These are phyloP conservation scores for Hoplodrina blanda DNA, from an alignment of 2,888 invertebrate species.

Conservation along the genomic window DNA sequence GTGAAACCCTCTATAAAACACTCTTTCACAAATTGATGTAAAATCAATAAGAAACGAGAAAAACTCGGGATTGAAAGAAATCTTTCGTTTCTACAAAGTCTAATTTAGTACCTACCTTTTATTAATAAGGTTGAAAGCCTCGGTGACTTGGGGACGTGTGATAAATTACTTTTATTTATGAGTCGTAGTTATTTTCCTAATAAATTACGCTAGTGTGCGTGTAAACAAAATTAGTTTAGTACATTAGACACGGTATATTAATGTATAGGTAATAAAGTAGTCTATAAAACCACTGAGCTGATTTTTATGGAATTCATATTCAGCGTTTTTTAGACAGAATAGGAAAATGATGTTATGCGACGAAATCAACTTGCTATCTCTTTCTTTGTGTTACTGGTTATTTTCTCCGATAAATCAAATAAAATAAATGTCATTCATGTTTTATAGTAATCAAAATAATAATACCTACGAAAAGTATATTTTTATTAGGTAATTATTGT, in stretches of 20 bases:
- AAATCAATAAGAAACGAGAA: constrained; percentile 36
- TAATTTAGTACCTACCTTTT: constrained; percentile 21
- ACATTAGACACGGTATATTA: constrained; percentile 8
- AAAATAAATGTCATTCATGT: neutral
- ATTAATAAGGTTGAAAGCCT: constrained; percentile 14
- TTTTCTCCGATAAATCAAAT: no score
- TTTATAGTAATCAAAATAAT: constrained; percentile 8
- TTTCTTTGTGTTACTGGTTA: no score
- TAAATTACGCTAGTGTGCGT: constrained; percentile 18
- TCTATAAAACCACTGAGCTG: constrained; percentile 23
- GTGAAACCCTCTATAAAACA: constrained; percentile 24
- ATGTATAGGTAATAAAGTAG: constrained; percentile 22
- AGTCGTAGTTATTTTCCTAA: constrained; percentile 22
- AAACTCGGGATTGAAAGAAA: constrained; percentile 19
- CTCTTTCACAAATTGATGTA: constrained; percentile 28
- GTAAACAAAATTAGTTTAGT: constrained; percentile 33
- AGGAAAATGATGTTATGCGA: constrained; percentile 20
- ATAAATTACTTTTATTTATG: constrained; percentile 45
- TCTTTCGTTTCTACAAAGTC: neutral
- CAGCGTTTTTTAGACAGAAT: constrained; percentile 33
- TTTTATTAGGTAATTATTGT: no score
- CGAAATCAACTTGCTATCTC: neutral
- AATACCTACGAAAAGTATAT: neutral
- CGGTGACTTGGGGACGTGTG: constrained; percentile 17
- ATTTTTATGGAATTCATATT: constrained; percentile 31